Evolutionary conservation across 2,888 invertebrate species (phyloP).

Genomic region (Smittia sp.): DNA sequence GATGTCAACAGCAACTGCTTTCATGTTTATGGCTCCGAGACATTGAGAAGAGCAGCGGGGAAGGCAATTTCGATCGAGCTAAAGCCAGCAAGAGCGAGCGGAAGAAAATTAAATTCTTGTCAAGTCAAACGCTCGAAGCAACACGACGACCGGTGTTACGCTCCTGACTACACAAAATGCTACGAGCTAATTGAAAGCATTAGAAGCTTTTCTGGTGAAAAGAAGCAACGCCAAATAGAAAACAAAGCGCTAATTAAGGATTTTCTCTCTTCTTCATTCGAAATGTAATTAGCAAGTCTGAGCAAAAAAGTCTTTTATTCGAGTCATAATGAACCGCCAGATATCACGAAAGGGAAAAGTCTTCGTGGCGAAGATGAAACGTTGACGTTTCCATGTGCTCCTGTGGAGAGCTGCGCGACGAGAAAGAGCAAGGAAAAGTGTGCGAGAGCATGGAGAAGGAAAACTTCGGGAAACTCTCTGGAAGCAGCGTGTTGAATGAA

Average conservation of each 20-base stretch:
- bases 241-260: neutral
- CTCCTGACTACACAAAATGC: too few species aligned
- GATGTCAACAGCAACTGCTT: too few species aligned
- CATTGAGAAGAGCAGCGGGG: too few species aligned
- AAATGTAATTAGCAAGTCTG: neutral
- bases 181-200: too few species aligned
- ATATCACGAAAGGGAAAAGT: neutral
- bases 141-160: too few species aligned
- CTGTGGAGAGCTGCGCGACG: neutral
- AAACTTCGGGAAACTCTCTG: constrained; percentile 19
- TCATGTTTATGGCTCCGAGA: too few species aligned
- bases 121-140: too few species aligned
- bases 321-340: neutral
- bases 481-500: neutral
- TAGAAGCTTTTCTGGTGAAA: too few species aligned
- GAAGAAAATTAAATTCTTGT: too few species aligned
- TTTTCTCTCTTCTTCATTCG: neutral
- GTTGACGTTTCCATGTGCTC: neutral
- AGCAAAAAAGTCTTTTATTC: neutral
- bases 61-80: too few species aligned
- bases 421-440: neutral
- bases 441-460: neutral
- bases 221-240: too few species aligned
- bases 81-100: too few species aligned
- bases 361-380: neutral